These are phyloP conservation scores for Anadara kagoshimensis DNA, from an alignment of 1,140 invertebrate genomes.

Conservation along the genomic window DNA sequence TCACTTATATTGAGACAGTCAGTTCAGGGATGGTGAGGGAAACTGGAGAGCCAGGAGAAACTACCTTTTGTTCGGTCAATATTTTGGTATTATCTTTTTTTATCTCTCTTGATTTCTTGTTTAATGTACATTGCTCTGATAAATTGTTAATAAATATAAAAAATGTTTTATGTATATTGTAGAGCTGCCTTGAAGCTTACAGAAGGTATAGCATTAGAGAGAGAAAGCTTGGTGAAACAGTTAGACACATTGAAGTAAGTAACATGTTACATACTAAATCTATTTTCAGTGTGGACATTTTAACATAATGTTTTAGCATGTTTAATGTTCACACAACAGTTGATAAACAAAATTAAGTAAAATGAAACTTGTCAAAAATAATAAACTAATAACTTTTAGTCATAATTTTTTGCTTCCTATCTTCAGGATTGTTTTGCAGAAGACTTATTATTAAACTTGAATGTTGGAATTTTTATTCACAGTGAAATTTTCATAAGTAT, in stretches of 20 bases:
- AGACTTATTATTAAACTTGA: background rate
- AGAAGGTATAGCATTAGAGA: slow-evolving; percentile 75
- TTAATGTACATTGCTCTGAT: no score
- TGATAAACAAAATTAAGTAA: background rate
- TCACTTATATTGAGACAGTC: no score
- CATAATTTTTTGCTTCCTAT: no score
- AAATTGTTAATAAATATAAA: no score
- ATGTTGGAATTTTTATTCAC: background rate
- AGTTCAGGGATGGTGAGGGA: no score
- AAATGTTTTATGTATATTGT: slow-evolving; percentile 29
- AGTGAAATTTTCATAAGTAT: no score
- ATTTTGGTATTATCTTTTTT: no score
- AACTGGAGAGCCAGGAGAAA: no score
- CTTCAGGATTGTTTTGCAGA: background rate
- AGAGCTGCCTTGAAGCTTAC: slow-evolving; percentile 73
- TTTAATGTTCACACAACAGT: background rate
- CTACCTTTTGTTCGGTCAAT: no score
- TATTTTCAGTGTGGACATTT: background rate
- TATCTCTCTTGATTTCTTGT: no score
- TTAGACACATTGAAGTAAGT: slow-evolving; percentile 74
- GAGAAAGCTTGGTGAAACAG: slow-evolving; percentile 75
- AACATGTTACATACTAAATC: background rate
- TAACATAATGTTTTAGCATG: background rate
- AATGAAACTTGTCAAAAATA: no score
- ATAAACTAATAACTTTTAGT: no score